Percentiles rank a stretch among this genome's conserved stretches.
phyloP scores from a whole-genome alignment of 2,888 invertebrate species.

The Heteromyza rotundicornis region DNA sequence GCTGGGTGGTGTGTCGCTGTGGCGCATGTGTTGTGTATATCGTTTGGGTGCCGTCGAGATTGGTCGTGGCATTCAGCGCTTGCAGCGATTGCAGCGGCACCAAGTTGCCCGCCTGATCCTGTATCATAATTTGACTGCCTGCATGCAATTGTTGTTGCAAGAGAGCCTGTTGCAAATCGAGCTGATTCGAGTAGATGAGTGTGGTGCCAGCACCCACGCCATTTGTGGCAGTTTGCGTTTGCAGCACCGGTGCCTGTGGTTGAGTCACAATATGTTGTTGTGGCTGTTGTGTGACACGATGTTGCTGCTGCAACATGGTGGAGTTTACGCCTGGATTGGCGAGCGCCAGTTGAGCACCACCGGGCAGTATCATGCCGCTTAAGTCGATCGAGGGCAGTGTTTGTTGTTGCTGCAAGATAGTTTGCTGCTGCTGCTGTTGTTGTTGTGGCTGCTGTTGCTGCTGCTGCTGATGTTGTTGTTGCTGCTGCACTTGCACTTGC shows the following conservation, averaged over 20 bases:
- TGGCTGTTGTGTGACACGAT: constrained; percentile 34
- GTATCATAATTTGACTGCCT: constrained; percentile 59
- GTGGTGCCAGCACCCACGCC: constrained; percentile 40
- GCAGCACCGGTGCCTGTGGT: constrained; percentile 31
- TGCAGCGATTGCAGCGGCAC: constrained; percentile 53
- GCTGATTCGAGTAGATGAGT: constrained; percentile 58
- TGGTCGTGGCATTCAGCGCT: constrained; percentile 27
- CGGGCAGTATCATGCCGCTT: constrained; percentile 59
- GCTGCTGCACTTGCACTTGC: constrained; percentile 30
- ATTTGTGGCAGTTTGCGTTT: constrained; percentile 27
- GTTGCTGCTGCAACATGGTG: constrained; percentile 38
- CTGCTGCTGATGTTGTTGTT: constrained; percentile 35
- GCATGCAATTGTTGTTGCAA: constrained; percentile 58
- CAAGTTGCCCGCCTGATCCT: constrained; percentile 58
- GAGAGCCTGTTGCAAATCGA: constrained; percentile 58
- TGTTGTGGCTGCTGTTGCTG: constrained; percentile 34
- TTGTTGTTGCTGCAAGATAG: constrained; percentile 40
- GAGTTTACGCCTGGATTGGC: constrained; percentile 56
- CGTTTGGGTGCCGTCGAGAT: constrained; percentile 52
- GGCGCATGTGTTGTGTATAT: constrained; percentile 49
- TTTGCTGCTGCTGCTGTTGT: constrained; percentile 32
- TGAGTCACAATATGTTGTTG: constrained; percentile 34
- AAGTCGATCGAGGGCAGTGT: constrained; percentile 56
- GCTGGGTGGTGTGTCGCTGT: constrained; percentile 31
- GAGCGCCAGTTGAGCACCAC: constrained; percentile 55